Percentiles rank a stretch among this genome's conserved stretches.
These are phyloP conservation scores for Hesperia comma DNA, from an alignment of 2,888 invertebrate species.

Conservation along the genomic window DNA sequence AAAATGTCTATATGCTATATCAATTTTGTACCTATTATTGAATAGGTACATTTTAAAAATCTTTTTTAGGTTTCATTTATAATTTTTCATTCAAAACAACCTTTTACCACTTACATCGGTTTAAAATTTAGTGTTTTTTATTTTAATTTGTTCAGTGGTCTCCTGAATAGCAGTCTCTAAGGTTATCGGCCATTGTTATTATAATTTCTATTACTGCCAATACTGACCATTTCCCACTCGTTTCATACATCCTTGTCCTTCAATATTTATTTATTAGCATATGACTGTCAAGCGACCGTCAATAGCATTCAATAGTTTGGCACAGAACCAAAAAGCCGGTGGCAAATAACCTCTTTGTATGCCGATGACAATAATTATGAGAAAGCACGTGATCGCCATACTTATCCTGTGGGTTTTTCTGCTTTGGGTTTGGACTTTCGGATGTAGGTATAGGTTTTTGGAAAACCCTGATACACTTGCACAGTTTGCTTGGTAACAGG, in stretches of 20 bases:
- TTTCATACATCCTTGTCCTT: conserved; percentile 43
- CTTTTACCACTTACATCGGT: no score
- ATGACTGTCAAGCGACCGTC: conserved; percentile 66
- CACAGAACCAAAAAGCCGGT: conserved; percentile 53
- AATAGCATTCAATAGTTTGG: conserved; percentile 53
- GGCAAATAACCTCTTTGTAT: conserved; percentile 59
- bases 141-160: no score
- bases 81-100: no score
- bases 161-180: not conserved
- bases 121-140: no score
- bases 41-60: no score
- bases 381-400: conserved; percentile 21
- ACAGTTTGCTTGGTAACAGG: conserved; percentile 1
- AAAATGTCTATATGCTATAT: no score
- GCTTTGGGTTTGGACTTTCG: not conserved
- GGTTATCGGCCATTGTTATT: not conserved
- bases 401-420: conserved; percentile 10
- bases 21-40: no score
- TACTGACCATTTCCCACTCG: not conserved
- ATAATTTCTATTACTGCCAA: conserved; percentile 1
- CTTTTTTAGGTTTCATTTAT: no score
- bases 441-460: conserved; percentile 13
- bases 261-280: conserved; percentile 43
- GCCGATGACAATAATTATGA: conserved; percentile 47
- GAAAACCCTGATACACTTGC: not conserved